Evolutionary conservation across 2,888 invertebrate genomes (phyloP).

Genomic region (Abrostola tripartita): DNA sequence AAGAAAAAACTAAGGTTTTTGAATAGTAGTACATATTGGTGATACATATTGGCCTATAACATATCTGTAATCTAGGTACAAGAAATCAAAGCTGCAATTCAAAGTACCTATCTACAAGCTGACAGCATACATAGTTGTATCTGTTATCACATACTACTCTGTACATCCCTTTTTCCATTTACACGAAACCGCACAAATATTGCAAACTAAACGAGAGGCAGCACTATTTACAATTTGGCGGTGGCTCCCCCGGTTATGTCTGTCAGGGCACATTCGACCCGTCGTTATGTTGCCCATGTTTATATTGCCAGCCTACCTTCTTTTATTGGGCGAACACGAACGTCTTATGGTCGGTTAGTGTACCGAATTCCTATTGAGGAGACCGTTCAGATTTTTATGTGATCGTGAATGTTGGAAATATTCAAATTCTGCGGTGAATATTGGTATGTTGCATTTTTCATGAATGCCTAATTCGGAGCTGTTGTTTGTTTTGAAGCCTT

Average conservation of each 20-base stretch:
- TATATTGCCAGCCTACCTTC: conserved; percentile 74
- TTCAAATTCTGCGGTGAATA: conserved; percentile 17
- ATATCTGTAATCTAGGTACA: background rate
- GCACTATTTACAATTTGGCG: conserved; percentile 85
- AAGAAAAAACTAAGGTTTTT: too few relatives aligned
- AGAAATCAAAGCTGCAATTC: background rate
- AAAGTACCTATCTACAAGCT: background rate
- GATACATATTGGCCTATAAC: background rate
- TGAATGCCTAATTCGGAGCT: conserved; percentile 17
- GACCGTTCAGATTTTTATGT: conserved; percentile 42
- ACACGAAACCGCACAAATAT: conserved; percentile 86
- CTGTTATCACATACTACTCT: conserved; percentile 61
- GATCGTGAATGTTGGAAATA: conserved; percentile 15
- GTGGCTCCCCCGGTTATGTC: conserved; percentile 71
- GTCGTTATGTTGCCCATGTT: conserved; percentile 82
- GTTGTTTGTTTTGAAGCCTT: background rate
- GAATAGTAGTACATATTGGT: too few relatives aligned
- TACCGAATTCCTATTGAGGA: conserved; percentile 43
- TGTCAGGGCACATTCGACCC: conserved; percentile 79
- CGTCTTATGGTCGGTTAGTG: conserved; percentile 51
- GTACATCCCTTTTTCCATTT: conserved; percentile 82
- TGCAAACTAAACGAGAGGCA: conserved; percentile 85
- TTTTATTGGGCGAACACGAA: conserved; percentile 63
- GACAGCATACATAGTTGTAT: conserved; percentile 3
- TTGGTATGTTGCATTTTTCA: conserved; percentile 31